phyloP scores from a whole-genome alignment of 1,140 invertebrate genomes.

The Cydia amplana region DNA sequence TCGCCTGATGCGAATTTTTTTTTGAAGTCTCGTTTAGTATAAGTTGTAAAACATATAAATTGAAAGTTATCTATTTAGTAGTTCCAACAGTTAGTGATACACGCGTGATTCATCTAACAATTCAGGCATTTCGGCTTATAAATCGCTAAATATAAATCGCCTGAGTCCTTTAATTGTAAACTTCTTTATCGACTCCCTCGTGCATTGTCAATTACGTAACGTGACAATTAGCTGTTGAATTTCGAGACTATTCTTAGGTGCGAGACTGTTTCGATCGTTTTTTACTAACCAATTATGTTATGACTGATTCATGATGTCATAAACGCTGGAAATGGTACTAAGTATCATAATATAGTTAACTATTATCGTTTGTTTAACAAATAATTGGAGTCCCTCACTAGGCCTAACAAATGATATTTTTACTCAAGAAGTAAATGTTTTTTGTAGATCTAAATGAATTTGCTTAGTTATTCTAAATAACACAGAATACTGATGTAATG shows the following conservation, averaged over 20 bases:
- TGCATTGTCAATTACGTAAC: neutral
- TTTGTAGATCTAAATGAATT: too few species aligned
- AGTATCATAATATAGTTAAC: neutral
- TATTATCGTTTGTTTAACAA: neutral
- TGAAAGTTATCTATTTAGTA: neutral
- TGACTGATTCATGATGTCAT: conserved; percentile 36
- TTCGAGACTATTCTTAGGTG: conserved; percentile 36
- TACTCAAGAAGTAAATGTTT: too few species aligned
- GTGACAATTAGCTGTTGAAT: neutral
- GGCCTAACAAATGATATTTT: too few species aligned
- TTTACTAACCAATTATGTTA: conserved; percentile 1
- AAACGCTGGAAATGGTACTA: neutral
- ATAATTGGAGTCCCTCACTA: neutral
- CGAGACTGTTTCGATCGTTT: conserved; percentile 20
- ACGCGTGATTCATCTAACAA: neutral
- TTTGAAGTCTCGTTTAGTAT: neutral
- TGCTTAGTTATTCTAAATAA: too few species aligned
- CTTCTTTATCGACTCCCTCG: too few species aligned
- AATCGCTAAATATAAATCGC: too few species aligned
- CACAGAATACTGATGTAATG: too few species aligned
- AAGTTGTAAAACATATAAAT: neutral
- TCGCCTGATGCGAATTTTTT: neutral
- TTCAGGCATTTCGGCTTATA: too few species aligned
- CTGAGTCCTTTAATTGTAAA: too few species aligned
- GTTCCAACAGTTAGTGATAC: too few species aligned